Evolutionary conservation across 2,797 vertebrate species (phyloP).

Genomic region (Pseudopleuronectes americanus): DNA sequence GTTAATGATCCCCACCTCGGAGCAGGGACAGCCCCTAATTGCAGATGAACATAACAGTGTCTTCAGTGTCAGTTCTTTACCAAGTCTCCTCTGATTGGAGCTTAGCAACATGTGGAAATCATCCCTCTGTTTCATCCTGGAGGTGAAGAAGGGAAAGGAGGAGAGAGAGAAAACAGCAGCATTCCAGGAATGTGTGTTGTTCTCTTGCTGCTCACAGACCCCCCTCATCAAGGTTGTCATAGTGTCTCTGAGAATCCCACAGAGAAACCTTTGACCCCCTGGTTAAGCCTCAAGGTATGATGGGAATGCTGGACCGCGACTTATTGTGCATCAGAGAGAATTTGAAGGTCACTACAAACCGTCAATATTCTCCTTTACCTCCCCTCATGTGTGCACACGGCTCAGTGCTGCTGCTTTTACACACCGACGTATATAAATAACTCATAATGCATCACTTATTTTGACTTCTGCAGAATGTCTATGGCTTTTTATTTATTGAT

Average conservation of each 20-base stretch:
- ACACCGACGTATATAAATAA: background rate
- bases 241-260: constrained; percentile 45
- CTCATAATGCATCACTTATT: background rate
- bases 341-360: constrained; percentile 60
- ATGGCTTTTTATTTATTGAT: background rate
- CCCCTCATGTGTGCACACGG: background rate
- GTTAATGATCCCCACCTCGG: background rate
- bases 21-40: background rate
- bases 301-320: constrained; percentile 37
- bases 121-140: background rate
- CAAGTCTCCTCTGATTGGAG: constrained; percentile 48
- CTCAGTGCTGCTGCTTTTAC: background rate
- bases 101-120: constrained; percentile 37
- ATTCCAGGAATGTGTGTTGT: constrained; percentile 52
- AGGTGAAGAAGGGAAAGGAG: background rate
- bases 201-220: constrained; percentile 51
- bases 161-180: background rate
- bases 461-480: background rate
- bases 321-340: constrained; percentile 41
- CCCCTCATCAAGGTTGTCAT: constrained; percentile 64
- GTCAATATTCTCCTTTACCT: constrained; percentile 23
- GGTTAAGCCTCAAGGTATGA: constrained; percentile 52
- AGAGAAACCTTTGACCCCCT: constrained; percentile 54
- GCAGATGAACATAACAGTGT: constrained; percentile 1
- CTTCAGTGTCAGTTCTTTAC: constrained; percentile 15